phyloP scores from a whole-genome alignment of 2,888 invertebrate genomes.

The Athripsodes cinereus region DNA sequence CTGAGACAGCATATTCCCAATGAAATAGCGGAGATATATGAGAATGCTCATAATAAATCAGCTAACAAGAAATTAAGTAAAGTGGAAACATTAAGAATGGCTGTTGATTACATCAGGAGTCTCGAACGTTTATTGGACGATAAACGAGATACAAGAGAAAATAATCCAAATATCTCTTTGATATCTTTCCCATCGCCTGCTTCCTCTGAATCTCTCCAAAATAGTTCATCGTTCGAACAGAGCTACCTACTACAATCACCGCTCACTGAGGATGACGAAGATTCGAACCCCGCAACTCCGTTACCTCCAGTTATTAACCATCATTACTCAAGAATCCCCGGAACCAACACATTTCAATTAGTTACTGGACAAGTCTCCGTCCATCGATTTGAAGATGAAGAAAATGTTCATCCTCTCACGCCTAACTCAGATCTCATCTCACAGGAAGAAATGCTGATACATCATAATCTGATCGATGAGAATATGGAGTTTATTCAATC shows the following conservation, averaged over 20 bases:
- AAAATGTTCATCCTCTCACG: conserved; percentile 52
- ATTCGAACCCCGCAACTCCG: conserved; percentile 36
- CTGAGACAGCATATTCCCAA: conserved; percentile 81
- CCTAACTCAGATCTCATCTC: conserved; percentile 45
- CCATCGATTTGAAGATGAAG: conserved; percentile 56
- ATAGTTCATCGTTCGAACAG: conserved; percentile 49
- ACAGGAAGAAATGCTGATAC: conserved; percentile 45
- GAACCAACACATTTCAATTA: conserved; percentile 58
- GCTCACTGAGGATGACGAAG: conserved; percentile 40
- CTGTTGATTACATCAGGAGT: conserved; percentile 83
- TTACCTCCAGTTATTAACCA: conserved; percentile 46
- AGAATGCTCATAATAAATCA: conserved; percentile 59
- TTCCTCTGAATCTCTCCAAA: conserved; percentile 43
- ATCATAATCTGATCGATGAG: conserved; percentile 44
- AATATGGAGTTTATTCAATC: conserved; percentile 48
- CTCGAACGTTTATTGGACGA: conserved; percentile 69
- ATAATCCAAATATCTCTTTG: conserved; percentile 39
- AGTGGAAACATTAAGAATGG: conserved; percentile 85
- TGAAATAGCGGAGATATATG: conserved; percentile 67
- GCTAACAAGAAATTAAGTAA: conserved; percentile 75
- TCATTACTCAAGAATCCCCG: conserved; percentile 55
- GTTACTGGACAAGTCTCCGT: conserved; percentile 45
- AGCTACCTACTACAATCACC: conserved; percentile 44
- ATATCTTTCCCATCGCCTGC: conserved; percentile 49
- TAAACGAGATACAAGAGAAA: conserved; percentile 47